Base-by-base conservation (phyloP, 23 tunicate species). In the Trididemnum nubilum region DNA sequence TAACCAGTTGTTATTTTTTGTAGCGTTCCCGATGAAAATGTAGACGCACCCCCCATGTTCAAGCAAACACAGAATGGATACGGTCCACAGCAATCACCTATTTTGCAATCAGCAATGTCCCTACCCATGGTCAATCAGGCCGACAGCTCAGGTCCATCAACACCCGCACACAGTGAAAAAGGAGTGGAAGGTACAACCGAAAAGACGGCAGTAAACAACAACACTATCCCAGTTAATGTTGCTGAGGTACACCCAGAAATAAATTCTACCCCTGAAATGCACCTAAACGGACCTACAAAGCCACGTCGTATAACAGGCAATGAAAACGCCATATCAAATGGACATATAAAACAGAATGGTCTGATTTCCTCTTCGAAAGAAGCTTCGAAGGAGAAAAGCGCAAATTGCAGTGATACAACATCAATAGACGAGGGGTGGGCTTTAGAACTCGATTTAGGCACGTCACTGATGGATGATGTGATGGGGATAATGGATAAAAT, bases 391-490 rank as follows among this genome's bases (percentile, higher is more conserved):
- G 31, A 73, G 39, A n/a, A 24, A 4, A 24, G 39, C 79, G 31
- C 60, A 24, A 4, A 9, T 37, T 73, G 19, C 58, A 49, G 79
- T 26, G 91, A 87, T 67, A 87, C 81, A 18, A 78, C 85, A 1
- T 87, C 91, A 26, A 39, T 87, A 26, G 78, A 67, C 1, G 95
- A 90, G 52, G 81, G 89, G 27, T 92, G 97, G 97, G 44, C 67
- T 24, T 71, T 89, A 24, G 86, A 87, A 34, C 72, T 89, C 27
- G 94, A 89, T 66, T 37, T 92, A 74, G 97, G 97, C 71, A 75
- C 87, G 27, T 86, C 97, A 22, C 67, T 92, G 25, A 78, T 92
- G 85, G 97, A 92, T 77, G 97, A 86, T 70, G 89, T 92, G 27
- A 86, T 92, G 91, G 91, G 91, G 27, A 86, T 92, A 7, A 81